Base-by-base conservation (phyloP, 2,113 vertebrate species). In the Cavia porcellus region DNA sequence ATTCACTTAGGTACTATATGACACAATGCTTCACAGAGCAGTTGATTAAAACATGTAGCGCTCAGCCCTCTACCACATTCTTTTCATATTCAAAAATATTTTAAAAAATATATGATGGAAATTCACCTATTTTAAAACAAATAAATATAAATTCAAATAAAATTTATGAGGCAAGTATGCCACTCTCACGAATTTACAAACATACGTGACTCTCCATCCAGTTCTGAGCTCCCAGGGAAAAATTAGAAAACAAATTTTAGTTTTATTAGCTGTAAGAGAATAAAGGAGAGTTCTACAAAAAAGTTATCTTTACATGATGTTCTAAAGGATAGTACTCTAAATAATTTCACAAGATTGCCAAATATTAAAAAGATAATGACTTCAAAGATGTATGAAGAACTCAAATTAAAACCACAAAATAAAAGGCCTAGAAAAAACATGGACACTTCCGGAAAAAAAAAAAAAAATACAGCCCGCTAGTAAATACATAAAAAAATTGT, bases 301-400 rank as follows among this genome's bases (percentile, higher is more conserved):
- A 89, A 22, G 52, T 64, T 20, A 2, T 57, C 13, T n/a, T 50
- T 25, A n/a, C 90, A 25, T 42, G n/a, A 83, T 94, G 13, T 88
- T 81, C 2, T 52, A 82, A 97, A 96, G 61, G 50, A 87, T 84
- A 80, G 89, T 42, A 62, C 2, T 92, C 68, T 96, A 95, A 74
- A 68, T 92, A 74, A 88, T 90, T 74, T 45, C 61, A 83, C 13
- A 89, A 35, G 89, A 87, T 79, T 55, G 72, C 7, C 90, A 86
- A 95, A 90, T 98, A 89, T 93, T 91, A 66, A 75, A n/a, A 45
- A 88, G 32, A 70, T 87, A 94, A 96, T 91, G 95, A 68, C 50
- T 77, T 95, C 42, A 86, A 96, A 92, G 89, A 94, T 88, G 6
- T 47, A 7, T 77, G 25, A 77, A 77, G 13, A 28, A 12, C 11